A percentile compares a stretch with the other conserved stretches of the same genome.
These are phyloP conservation scores for Platycercus adscitus DNA, from an alignment of 2,113 vertebrate genomes.

Conservation along the genomic window DNA sequence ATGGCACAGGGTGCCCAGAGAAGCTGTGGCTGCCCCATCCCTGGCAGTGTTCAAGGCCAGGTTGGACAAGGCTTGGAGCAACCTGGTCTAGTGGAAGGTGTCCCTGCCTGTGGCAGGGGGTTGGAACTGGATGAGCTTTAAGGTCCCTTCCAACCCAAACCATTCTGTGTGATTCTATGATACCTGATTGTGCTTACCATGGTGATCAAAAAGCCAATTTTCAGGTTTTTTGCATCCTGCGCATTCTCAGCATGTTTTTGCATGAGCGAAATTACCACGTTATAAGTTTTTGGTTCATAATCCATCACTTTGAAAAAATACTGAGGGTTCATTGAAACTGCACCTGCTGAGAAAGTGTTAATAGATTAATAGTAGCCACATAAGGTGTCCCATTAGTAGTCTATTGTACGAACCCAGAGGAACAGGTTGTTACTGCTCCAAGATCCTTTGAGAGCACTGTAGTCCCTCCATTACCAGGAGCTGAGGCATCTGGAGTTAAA, in stretches of 20 bases:
- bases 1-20: not conserved
- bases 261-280: slow-evolving; percentile 70
- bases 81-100: not conserved
- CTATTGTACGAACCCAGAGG: not conserved
- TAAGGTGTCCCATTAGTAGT: not conserved
- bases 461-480: not conserved
- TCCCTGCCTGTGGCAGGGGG: not conserved
- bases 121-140: not conserved
- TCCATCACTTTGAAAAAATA: slow-evolving; percentile 68
- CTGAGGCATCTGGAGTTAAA: not conserved
- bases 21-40: not conserved
- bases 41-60: not conserved
- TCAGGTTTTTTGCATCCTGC: not conserved
- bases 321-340: not conserved
- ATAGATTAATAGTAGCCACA: not conserved
- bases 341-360: slow-evolving; percentile 39
- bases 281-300: not conserved
- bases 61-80: not conserved
- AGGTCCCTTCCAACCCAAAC: not conserved
- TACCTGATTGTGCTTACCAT: slow-evolving; percentile 46
- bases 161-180: not conserved
- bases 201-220: slow-evolving; percentile 53
- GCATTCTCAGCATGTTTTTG: not conserved
- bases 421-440: not conserved
- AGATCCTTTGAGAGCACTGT: not conserved